Percentiles rank a stretch among this genome's conserved stretches.
Evolutionary conservation across 2,797 vertebrate genomes (phyloP).

Genomic region (Chelon auratus): DNA sequence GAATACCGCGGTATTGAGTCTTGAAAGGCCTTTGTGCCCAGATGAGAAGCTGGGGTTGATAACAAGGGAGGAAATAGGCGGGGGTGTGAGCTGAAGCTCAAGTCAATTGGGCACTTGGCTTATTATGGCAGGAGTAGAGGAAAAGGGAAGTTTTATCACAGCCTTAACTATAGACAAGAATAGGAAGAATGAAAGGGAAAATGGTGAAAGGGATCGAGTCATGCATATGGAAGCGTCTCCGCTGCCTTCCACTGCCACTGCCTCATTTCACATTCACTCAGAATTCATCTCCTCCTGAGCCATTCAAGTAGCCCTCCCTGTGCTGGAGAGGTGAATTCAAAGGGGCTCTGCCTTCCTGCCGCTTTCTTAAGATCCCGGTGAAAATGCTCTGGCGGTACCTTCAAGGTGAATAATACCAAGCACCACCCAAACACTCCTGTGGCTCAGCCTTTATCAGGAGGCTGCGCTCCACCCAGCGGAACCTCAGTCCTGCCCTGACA

Average conservation of each 20-base stretch:
- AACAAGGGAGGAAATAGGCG: constrained; percentile 30
- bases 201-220: constrained; percentile 54
- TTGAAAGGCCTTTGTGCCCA: constrained; percentile 34
- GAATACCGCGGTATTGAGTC: constrained; percentile 22
- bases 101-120: constrained; percentile 46
- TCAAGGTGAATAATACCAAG: constrained; percentile 50
- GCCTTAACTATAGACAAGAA: constrained; percentile 62
- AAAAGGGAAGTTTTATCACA: constrained; percentile 54
- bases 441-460: constrained; percentile 64
- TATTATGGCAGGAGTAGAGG: constrained; percentile 47
- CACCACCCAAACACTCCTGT: constrained; percentile 50
- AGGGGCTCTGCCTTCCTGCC: constrained; percentile 53
- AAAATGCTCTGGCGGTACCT: constrained; percentile 54
- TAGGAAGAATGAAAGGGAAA: constrained; percentile 51
- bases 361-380: constrained; percentile 68
- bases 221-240: constrained; percentile 68
- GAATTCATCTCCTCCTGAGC: constrained; percentile 68
- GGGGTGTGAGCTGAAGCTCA: constrained; percentile 38
- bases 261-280: constrained; percentile 73
- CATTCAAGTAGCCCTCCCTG: constrained; percentile 68
- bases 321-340: constrained; percentile 64
- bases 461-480: constrained; percentile 34
- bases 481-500: constrained; percentile 27
- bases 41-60: constrained; percentile 48
- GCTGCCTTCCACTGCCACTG: constrained; percentile 46